Evolutionary conservation across 2,888 invertebrate genomes (phyloP).

Genomic region (Kuschelorhynchus macadamiae): DNA sequence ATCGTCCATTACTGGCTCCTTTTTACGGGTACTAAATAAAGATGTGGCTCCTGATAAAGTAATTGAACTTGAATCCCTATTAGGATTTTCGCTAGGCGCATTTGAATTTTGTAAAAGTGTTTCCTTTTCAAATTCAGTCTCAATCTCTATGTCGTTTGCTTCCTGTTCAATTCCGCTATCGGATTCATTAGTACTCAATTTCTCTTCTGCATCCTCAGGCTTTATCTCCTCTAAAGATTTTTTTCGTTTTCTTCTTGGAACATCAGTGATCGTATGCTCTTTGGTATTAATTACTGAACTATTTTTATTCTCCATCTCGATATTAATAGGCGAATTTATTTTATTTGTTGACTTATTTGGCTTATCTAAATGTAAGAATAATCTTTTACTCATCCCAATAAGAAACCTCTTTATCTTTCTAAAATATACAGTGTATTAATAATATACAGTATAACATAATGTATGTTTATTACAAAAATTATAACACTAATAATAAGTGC

Average conservation of each 20-base stretch:
- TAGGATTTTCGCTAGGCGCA: constrained; percentile 1
- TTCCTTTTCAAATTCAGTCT: constrained; percentile 42
- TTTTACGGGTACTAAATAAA: constrained; percentile 49
- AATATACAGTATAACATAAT: too few species aligned
- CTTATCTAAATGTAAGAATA: constrained; percentile 53
- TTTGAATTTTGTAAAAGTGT: constrained; percentile 5
- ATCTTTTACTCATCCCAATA: constrained; percentile 56
- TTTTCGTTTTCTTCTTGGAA: constrained; percentile 13
- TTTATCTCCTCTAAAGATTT: constrained; percentile 23
- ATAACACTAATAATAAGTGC: too few species aligned
- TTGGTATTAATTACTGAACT: too few species aligned
- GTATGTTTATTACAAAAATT: too few species aligned
- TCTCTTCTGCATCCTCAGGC: not conserved
- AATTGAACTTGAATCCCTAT: constrained; percentile 18
- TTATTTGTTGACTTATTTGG: not conserved
- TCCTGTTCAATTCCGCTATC: constrained; percentile 34
- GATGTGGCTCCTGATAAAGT: constrained; percentile 60
- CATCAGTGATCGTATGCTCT: not conserved
- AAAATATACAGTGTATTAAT: constrained; percentile 37
- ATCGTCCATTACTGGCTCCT: constrained; percentile 61
- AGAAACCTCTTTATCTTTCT: constrained; percentile 52
- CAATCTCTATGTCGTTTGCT: constrained; percentile 23
- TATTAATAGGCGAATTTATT: too few species aligned
- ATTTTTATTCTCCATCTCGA: not conserved
- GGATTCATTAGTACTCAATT: constrained; percentile 3